Conservation (phyloP, 2,888 invertebrate genomes). For the Alcis repandata region DNA sequence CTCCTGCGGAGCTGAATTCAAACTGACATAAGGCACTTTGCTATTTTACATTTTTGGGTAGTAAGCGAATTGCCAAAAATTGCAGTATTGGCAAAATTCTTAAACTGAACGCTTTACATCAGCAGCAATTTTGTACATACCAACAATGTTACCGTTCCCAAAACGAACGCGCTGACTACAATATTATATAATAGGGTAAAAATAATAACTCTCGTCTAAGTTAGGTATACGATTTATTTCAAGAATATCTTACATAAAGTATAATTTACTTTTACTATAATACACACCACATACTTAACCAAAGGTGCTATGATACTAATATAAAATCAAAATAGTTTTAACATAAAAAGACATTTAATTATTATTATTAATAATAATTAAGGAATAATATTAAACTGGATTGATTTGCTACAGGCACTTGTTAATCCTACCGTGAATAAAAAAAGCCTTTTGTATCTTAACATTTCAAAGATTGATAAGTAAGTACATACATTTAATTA, state of each 20-base stretch:
- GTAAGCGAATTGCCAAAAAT: too few species aligned
- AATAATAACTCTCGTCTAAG: conserved; percentile 39
- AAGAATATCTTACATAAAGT: conserved; percentile 61
- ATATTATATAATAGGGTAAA: too few species aligned
- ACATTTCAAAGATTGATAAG: not conserved
- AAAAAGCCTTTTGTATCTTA: conserved; percentile 10
- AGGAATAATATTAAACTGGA: not conserved
- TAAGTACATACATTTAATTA: conserved; percentile 17
- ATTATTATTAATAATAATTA: not conserved
- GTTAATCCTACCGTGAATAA: conserved; percentile 2
- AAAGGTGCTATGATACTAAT: conserved; percentile 33
- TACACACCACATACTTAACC: conserved; percentile 44
- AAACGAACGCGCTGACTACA: too few species aligned
- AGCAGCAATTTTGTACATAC: too few species aligned
- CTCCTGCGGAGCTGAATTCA: too few species aligned
- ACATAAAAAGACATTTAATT: not conserved
- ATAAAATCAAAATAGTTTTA: conserved; percentile 1
- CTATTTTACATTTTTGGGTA: too few species aligned
- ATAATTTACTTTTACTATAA: conserved; percentile 45
- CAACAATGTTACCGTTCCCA: too few species aligned
- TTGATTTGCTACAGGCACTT: conserved; percentile 8
- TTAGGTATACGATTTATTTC: conserved; percentile 65
- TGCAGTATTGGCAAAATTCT: too few species aligned
- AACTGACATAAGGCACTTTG: too few species aligned
- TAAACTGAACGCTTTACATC: too few species aligned